Percentiles rank a stretch among this genome's conserved stretches.
These are phyloP conservation scores for Argya squamiceps DNA, from an alignment of 2,797 vertebrate genomes.

Conservation along the genomic window DNA sequence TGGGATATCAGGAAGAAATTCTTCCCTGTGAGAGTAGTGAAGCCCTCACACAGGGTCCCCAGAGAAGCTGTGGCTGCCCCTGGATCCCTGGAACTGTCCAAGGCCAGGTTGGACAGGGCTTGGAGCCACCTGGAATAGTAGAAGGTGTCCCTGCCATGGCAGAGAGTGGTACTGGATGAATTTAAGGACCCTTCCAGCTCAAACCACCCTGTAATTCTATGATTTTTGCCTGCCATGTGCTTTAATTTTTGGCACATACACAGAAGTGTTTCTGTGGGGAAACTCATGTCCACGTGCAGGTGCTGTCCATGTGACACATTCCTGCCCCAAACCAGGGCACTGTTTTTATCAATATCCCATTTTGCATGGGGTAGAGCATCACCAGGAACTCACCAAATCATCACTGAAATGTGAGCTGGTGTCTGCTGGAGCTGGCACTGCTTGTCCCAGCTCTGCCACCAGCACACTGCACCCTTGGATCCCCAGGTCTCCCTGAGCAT, in stretches of 20 bases:
- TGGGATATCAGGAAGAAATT: background rate
- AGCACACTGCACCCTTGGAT: rapidly evolving
- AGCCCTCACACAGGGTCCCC: background rate
- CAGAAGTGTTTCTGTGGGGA: background rate
- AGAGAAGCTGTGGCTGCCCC: background rate
- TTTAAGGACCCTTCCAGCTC: background rate
- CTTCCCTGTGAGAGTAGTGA: rapidly evolving
- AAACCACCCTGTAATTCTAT: background rate
- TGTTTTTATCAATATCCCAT: rapidly evolving
- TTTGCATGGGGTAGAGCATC: background rate
- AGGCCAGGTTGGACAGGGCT: rapidly evolving
- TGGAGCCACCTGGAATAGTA: rapidly evolving
- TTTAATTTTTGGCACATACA: background rate
- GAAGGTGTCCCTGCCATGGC: background rate
- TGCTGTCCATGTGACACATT: background rate
- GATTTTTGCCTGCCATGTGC: background rate
- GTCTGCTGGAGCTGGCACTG: background rate
- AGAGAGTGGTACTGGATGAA: rapidly evolving
- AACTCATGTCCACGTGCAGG: rapidly evolving
- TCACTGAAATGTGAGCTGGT: background rate
- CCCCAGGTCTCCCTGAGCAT: background rate
- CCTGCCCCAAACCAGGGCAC: background rate
- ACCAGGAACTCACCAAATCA: background rate
- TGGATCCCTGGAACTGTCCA: background rate
- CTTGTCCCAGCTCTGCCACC: background rate